Conservation (phyloP, 1,140 invertebrate genomes). For the Bombus pyrosoma region DNA sequence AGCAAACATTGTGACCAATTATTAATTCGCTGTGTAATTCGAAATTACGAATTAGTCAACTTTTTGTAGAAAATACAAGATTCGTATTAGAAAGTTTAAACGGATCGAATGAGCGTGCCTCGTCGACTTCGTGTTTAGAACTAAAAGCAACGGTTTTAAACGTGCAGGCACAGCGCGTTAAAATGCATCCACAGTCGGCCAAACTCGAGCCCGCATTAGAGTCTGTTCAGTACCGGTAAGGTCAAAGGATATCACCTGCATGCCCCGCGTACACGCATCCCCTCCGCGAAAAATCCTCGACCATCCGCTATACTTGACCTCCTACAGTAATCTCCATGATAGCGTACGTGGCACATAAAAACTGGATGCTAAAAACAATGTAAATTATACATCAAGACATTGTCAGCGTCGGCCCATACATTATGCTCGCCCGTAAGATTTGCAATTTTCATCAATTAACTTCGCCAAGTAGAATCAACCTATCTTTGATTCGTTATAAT, state of each 20-base stretch:
- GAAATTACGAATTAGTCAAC: too few species aligned
- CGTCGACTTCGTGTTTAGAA: background rate
- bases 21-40: too few species aligned
- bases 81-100: background rate
- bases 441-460: background rate
- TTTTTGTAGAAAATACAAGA: background rate
- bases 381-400: constrained; percentile 21
- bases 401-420: background rate
- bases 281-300: constrained; percentile 40
- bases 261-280: constrained; percentile 43
- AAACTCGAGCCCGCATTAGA: constrained; percentile 50
- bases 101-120: too few species aligned
- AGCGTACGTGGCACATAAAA: constrained; percentile 12
- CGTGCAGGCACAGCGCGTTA: background rate
- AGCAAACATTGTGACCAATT: too few species aligned
- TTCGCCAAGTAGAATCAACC: background rate
- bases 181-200: background rate
- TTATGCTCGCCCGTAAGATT: constrained; percentile 3
- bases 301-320: constrained; percentile 42
- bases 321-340: constrained; percentile 37
- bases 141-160: background rate
- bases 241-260: constrained; percentile 56
- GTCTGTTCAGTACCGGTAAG: constrained; percentile 42
- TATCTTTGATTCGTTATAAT: background rate
- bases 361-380: constrained; percentile 18